phyloP scores from a whole-genome alignment of 2,888 invertebrate species.

The Protodeltote pygarga region DNA sequence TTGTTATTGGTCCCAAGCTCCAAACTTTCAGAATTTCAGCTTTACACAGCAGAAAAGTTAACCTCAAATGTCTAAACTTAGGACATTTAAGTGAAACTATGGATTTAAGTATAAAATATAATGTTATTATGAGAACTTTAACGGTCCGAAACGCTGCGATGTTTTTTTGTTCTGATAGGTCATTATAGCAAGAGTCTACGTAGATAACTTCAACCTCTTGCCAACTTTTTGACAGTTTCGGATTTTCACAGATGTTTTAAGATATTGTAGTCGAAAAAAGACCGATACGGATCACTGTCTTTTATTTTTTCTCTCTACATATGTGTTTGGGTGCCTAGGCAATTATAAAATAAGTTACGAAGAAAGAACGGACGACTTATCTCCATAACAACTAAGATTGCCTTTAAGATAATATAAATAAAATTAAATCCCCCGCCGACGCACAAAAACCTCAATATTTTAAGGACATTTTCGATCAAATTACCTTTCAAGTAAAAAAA shows the following conservation, averaged over 20 bases:
- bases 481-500: too few relatives aligned
- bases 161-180: constrained; percentile 32
- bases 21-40: constrained; percentile 15
- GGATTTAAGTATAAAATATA: constrained; percentile 10
- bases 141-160: constrained; percentile 24
- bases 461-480: too few relatives aligned
- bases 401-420: too few relatives aligned
- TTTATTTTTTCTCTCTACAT: constrained; percentile 8
- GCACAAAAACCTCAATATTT: too few relatives aligned
- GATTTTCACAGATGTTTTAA: constrained; percentile 1
- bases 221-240: constrained; percentile 4
- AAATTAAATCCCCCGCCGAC: too few relatives aligned
- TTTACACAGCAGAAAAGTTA: constrained; percentile 23
- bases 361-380: too few relatives aligned
- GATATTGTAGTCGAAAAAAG: neutral
- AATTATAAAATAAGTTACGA: too few relatives aligned
- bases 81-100: constrained; percentile 22
- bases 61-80: constrained; percentile 19
- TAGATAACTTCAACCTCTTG: constrained; percentile 8
- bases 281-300: neutral
- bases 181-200: constrained; percentile 29
- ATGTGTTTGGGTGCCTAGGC: too few relatives aligned
- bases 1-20: constrained; percentile 16
- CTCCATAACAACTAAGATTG: too few relatives aligned
- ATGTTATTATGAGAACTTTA: constrained; percentile 15